These are phyloP conservation scores for Bombus fervidus DNA, from an alignment of 1,140 invertebrate species.

Conservation along the genomic window DNA sequence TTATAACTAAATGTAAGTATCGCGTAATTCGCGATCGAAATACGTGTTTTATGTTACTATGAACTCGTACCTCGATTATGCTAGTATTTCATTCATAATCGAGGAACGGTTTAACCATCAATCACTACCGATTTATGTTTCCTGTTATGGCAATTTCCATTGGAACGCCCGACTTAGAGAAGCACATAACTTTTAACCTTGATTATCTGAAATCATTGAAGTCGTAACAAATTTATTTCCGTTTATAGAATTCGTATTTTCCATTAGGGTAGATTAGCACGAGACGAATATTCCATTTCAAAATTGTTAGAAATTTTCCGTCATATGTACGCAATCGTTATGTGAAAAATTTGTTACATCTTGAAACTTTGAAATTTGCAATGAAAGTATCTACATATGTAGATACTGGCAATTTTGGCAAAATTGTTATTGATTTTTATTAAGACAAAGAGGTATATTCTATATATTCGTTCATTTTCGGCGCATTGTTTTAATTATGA, in stretches of 20 bases:
- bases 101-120: neutral
- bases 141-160: neutral
- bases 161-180: neutral
- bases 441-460: neutral
- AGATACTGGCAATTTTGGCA: neutral
- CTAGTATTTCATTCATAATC: neutral
- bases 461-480: too few relatives aligned
- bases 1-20: neutral
- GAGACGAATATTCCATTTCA: neutral
- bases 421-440: neutral
- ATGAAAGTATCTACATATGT: too few relatives aligned
- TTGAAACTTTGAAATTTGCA: too few relatives aligned
- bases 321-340: neutral
- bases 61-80: neutral
- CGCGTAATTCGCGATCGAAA: too few relatives aligned
- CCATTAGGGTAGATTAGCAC: neutral
- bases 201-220: neutral
- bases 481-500: too few relatives aligned
- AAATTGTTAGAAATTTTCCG: neutral
- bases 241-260: neutral
- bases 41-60: neutral
- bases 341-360: neutral
- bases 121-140: conserved; percentile 1
- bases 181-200: neutral
- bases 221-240: neutral